Evolutionary conservation across 2,113 vertebrate genomes (phyloP).

Genomic region (Caranx melampygus): DNA sequence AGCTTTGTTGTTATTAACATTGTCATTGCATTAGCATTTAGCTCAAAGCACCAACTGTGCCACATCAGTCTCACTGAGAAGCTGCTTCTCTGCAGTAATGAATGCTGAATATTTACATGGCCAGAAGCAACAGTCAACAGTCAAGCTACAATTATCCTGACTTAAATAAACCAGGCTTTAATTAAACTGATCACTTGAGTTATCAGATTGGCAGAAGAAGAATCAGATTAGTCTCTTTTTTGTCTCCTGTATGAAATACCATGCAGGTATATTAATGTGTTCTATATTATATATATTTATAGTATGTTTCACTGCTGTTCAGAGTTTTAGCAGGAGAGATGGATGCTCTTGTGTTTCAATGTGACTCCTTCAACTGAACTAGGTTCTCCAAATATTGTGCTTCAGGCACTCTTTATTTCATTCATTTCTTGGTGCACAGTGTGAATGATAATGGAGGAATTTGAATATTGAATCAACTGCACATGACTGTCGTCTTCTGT

Average conservation of each 20-base stretch:
- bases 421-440: too few relatives aligned
- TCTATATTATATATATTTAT: too few relatives aligned
- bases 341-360: too few relatives aligned
- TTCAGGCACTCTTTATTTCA: too few relatives aligned
- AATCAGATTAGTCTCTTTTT: not conserved
- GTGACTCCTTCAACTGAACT: too few relatives aligned
- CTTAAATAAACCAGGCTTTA: not conserved
- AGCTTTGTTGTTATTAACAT: not conserved
- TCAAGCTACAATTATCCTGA: too few relatives aligned
- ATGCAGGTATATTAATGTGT: too few relatives aligned
- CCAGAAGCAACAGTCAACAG: too few relatives aligned
- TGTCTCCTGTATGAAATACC: not conserved
- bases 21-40: not conserved
- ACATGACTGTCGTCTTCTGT: conserved; percentile 1
- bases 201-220: too few relatives aligned
- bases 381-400: too few relatives aligned
- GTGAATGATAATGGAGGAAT: too few relatives aligned
- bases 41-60: not conserved
- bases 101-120: too few relatives aligned
- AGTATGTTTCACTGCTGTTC: not conserved
- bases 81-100: not conserved
- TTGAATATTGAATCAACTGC: not conserved
- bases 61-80: not conserved
- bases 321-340: not conserved
- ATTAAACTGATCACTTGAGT: not conserved